phyloP scores from a whole-genome alignment of 1,140 invertebrate species.

The Daktulosphaira vitifoliae region DNA sequence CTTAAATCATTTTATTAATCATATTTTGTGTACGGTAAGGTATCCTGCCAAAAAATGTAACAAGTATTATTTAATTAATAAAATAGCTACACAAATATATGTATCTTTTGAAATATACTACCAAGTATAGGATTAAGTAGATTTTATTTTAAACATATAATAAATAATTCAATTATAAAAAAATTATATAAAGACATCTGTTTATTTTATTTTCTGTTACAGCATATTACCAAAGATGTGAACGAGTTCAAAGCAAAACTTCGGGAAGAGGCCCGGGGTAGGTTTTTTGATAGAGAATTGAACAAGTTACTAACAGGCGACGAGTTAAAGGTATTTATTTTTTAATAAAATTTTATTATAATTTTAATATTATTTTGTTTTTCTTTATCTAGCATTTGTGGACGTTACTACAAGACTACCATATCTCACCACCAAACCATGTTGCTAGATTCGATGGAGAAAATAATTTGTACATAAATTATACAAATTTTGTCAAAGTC shows the following conservation, averaged over 20 bases:
- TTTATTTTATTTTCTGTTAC: too few relatives aligned
- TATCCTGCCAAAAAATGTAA: too few relatives aligned
- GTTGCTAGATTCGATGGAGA: not conserved
- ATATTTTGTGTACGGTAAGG: too few relatives aligned
- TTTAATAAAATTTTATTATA: too few relatives aligned
- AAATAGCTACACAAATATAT: too few relatives aligned
- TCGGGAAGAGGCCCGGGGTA: not conserved
- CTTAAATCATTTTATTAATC: too few relatives aligned
- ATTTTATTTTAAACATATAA: too few relatives aligned
- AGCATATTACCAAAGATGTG: conserved; percentile 5
- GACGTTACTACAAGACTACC: conserved; percentile 12
- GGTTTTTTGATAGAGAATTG: conserved; percentile 8
- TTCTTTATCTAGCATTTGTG: conserved; percentile 5
- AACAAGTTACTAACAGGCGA: conserved; percentile 5
- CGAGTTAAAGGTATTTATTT: not conserved
- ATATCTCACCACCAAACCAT: not conserved
- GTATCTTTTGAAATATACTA: too few relatives aligned
- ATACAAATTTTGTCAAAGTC: conserved; percentile 15
- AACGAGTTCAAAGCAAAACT: conserved; percentile 5
- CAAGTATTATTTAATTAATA: too few relatives aligned
- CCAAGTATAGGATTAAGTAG: too few relatives aligned
- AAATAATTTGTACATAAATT: conserved; percentile 1
- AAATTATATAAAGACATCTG: too few relatives aligned
- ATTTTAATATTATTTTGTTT: not conserved
- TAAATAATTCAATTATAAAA: too few relatives aligned